Conservation (phyloP, 1,140 invertebrate species). For the Nephila pilipes region DNA sequence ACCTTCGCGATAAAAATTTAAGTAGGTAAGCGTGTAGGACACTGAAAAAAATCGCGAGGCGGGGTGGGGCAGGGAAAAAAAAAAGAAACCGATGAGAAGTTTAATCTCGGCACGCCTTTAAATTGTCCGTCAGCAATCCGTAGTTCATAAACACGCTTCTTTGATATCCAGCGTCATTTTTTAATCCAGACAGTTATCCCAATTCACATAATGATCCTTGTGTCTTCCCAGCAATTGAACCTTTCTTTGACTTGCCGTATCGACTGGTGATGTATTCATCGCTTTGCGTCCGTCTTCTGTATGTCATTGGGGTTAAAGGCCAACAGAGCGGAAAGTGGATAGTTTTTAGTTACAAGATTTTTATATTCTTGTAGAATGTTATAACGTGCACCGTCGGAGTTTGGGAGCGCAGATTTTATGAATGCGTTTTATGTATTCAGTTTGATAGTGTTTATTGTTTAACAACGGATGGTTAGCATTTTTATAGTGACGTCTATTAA, state of each 20-base stretch:
- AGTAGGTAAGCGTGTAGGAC: background rate
- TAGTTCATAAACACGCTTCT: constrained; percentile 2
- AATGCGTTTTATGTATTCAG: too few species aligned
- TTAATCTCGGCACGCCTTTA: background rate
- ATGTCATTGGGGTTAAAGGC: constrained; percentile 44
- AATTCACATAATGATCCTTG: background rate
- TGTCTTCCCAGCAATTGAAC: background rate
- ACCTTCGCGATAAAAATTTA: background rate
- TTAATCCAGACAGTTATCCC: background rate
- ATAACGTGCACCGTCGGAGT: too few species aligned
- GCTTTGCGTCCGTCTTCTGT: background rate
- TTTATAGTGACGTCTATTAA: too few species aligned
- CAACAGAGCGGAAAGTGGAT: background rate
- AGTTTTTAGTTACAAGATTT: background rate
- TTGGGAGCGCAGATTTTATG: too few species aligned
- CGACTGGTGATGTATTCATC: constrained; percentile 10
- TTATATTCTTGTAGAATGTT: background rate
- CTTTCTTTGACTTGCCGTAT: constrained; percentile 3
- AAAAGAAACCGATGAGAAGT: background rate
- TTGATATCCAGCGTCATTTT: background rate
- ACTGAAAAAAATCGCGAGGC: background rate
- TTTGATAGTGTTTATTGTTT: too few species aligned
- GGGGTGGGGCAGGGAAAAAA: background rate
- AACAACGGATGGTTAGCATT: too few species aligned
- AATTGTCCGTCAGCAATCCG: constrained; percentile 23